These are phyloP conservation scores for Aromia moschata DNA, from an alignment of 2,888 invertebrate genomes.

Conservation along the genomic window DNA sequence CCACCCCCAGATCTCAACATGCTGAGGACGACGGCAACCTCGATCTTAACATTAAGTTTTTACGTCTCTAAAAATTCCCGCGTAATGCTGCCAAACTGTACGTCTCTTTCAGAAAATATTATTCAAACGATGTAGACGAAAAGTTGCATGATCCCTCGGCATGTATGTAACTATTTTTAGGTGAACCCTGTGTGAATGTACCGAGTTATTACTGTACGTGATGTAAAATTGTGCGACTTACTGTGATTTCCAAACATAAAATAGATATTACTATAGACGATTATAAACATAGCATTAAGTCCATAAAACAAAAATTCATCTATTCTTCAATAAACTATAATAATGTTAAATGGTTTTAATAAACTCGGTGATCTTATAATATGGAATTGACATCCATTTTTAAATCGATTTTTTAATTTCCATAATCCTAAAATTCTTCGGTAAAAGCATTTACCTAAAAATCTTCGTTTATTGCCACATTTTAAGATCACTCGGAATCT, in stretches of 20 bases:
- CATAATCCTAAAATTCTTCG: not conserved
- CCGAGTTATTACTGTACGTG: conserved; percentile 36
- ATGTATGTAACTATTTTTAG: conserved; percentile 24
- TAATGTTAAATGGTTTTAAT: conserved; percentile 19
- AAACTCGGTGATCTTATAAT: conserved; percentile 17
- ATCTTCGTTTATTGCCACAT: conserved; percentile 1
- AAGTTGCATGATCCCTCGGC: conserved; percentile 28
- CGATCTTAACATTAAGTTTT: not conserved
- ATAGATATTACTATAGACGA: conserved; percentile 27
- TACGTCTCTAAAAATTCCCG: not conserved
- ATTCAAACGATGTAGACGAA: conserved; percentile 5
- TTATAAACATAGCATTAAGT: conserved; percentile 27
- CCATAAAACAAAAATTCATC: conserved; percentile 23
- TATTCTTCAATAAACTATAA: conserved; percentile 27
- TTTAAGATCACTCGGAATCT: conserved; percentile 14
- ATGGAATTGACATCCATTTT: conserved; percentile 13
- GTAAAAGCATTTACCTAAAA: not conserved
- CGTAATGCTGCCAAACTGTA: too few species aligned
- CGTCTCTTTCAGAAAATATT: too few species aligned
- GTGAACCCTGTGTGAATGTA: conserved; percentile 38
- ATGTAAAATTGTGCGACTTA: conserved; percentile 45
- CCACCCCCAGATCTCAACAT: conserved; percentile 33
- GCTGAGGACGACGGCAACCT: conserved; percentile 22
- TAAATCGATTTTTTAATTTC: not conserved
- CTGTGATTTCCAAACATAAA: conserved; percentile 49